Evolutionary conservation across 2,113 vertebrate species (phyloP).

Genomic region (Pangasianodon hypophthalmus): DNA sequence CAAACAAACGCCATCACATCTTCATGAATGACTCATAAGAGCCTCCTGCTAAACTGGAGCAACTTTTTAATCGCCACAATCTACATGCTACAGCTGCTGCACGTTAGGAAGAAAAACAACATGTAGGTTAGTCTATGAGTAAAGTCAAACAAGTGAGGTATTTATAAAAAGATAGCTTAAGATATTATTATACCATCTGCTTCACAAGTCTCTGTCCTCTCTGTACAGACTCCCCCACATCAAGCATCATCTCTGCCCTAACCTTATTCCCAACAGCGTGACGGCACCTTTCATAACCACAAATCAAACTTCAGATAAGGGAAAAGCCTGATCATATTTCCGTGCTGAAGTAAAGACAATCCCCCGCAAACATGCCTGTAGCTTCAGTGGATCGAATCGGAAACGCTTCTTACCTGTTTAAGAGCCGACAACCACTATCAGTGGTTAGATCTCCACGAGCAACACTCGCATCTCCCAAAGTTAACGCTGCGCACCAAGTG

Average conservation of each 20-base stretch:
- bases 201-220: conserved; percentile 36
- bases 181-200: conserved; percentile 43
- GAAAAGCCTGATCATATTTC: conserved; percentile 2
- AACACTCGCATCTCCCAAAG: conserved; percentile 97
- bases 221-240: conserved; percentile 27
- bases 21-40: conserved; percentile 43
- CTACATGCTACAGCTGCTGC: conserved; percentile 5
- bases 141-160: not conserved
- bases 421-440: conserved; percentile 87
- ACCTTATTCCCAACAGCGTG: conserved; percentile 36
- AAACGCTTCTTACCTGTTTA: conserved; percentile 85
- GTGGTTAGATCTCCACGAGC: conserved; percentile 92
- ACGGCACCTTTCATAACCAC: conserved; percentile 45
- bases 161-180: conserved; percentile 29
- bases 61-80: conserved; percentile 42
- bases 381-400: conserved; percentile 62
- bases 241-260: conserved; percentile 32
- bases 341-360: conserved; percentile 27
- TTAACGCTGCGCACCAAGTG: conserved; percentile 87
- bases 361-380: conserved; percentile 48
- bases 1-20: conserved; percentile 31
- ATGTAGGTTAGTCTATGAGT: not conserved
- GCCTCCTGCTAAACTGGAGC: conserved; percentile 35
- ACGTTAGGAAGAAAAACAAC: not conserved
- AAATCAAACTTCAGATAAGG: conserved; percentile 47